Evolutionary conservation across 2,888 invertebrate genomes (phyloP).

Genomic region (Halocaridina rubra): DNA sequence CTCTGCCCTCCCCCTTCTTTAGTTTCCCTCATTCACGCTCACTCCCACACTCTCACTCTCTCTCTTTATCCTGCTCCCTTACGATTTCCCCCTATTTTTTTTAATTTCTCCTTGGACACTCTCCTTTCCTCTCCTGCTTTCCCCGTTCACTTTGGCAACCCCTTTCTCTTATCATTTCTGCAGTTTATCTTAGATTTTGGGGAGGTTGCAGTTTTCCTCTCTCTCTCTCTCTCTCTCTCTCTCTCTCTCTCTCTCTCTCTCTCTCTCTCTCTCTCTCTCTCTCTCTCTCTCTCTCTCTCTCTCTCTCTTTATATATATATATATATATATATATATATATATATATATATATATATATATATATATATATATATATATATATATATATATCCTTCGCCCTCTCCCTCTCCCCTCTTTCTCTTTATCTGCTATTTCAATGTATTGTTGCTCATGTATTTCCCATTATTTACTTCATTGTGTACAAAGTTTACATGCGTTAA

Average conservation of each 20-base stretch:
- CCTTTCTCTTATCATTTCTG: background rate
- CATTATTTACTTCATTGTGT: no score
- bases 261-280: background rate
- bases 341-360: background rate
- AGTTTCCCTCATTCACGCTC: no score
- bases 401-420: no score
- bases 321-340: background rate
- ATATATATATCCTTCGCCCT: background rate
- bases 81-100: background rate
- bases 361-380: background rate
- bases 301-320: background rate
- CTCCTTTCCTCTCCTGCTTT: background rate
- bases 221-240: no score
- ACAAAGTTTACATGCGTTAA: no score
- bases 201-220: background rate
- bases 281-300: background rate
- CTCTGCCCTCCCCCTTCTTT: no score
- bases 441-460: no score
- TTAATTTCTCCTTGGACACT: background rate
- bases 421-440: no score
- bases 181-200: background rate
- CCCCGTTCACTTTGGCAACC: background rate
- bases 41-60: background rate
- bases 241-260: background rate
- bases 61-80: background rate